These are phyloP conservation scores for Rhynchonema sp. DNA, from an alignment of 2,888 invertebrate species.

Conservation along the genomic window DNA sequence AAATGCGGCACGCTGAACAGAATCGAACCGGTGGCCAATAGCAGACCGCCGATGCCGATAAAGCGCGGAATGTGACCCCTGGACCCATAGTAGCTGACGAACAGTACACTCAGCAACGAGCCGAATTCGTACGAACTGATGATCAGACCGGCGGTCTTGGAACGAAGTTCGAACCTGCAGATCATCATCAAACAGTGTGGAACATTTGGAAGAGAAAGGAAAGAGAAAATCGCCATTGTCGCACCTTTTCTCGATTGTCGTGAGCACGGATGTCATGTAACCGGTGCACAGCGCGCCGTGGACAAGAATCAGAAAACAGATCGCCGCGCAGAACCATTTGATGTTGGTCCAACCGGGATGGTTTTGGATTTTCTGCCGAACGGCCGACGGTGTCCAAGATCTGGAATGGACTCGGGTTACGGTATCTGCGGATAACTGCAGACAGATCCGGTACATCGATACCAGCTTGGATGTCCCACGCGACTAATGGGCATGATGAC, in stretches of 20 bases:
- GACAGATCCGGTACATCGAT: no score
- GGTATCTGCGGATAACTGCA: no score
- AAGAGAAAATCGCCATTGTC: constrained; percentile 58
- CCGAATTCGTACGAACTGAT: constrained; percentile 38
- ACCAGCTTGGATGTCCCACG: no score
- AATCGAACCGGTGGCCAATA: constrained; percentile 78
- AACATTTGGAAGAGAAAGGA: not conserved
- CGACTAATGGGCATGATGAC: no score
- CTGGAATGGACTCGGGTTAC: no score
- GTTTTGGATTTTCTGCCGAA: not conserved
- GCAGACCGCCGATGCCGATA: constrained; percentile 74
- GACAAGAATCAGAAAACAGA: constrained; percentile 26
- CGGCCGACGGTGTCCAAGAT: constrained; percentile 1
- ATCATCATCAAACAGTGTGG: not conserved
- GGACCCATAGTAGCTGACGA: constrained; percentile 81
- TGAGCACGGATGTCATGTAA: constrained; percentile 49
- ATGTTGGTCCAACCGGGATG: constrained; percentile 1
- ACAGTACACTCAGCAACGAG: constrained; percentile 80
- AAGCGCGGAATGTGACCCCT: constrained; percentile 76
- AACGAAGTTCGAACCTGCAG: constrained; percentile 2
- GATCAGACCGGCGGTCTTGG: constrained; percentile 3
- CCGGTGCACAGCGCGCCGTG: constrained; percentile 29
- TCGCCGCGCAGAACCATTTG: constrained; percentile 24
- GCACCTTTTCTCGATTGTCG: constrained; percentile 75
- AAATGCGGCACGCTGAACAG: constrained; percentile 63